Evolutionary conservation across 1,140 invertebrate species (phyloP).

Genomic region (Drosophila kurseongensis): DNA sequence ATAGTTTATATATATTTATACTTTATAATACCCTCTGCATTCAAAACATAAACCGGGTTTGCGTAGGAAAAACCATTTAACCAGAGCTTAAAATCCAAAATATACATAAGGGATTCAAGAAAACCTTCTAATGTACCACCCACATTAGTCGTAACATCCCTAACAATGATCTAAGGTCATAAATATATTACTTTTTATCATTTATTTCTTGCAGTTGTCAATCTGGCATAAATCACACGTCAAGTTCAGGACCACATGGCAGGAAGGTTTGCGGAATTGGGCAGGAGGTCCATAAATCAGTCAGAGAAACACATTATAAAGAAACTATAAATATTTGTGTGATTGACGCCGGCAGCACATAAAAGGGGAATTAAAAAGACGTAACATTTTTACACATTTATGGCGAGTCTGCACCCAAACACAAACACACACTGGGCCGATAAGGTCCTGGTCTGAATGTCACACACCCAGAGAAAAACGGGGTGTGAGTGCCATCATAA

Average conservation of each 20-base stretch:
- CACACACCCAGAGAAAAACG: conserved; percentile 6
- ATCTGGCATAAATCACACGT: conserved; percentile 37
- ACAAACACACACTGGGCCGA: conserved; percentile 10
- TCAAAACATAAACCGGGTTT: no score
- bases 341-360: conserved; percentile 36
- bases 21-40: no score
- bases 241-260: conserved; percentile 17
- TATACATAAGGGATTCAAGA: neutral
- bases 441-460: conserved; percentile 29
- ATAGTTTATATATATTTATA: no score
- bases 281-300: conserved; percentile 35
- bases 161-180: neutral
- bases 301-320: conserved; percentile 37
- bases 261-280: neutral
- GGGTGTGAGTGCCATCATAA: conserved; percentile 42
- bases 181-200: neutral
- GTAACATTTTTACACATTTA: conserved; percentile 32
- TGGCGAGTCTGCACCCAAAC: conserved; percentile 25
- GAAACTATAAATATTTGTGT: conserved; percentile 38
- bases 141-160: neutral
- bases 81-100: neutral
- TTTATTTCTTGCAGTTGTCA: conserved; percentile 17
- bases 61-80: no score
- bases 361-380: conserved; percentile 47
- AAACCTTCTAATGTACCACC: neutral